Percentiles rank a stretch among this genome's conserved stretches.
phyloP scores from a whole-genome alignment of 2,797 vertebrate genomes.

The Dallia pectoralis region DNA sequence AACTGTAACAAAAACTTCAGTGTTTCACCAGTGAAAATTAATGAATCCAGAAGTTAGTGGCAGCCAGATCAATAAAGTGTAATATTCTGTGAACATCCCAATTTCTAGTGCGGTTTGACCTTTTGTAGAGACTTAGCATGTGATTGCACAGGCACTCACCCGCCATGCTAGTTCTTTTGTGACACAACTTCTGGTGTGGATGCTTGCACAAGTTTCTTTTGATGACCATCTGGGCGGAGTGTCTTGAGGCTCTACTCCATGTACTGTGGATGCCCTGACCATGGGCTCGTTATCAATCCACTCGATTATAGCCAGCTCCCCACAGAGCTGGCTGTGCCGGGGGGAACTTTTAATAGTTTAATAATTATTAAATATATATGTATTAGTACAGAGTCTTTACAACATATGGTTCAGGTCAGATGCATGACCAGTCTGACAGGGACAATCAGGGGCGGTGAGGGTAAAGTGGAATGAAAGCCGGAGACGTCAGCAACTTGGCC shows the following conservation, averaged over 20 bases:
- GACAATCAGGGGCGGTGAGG: too few species aligned
- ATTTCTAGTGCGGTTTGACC: slow-evolving; percentile 16
- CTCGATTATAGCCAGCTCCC: slow-evolving; percentile 5
- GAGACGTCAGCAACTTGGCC: too few species aligned
- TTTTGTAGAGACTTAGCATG: slow-evolving; percentile 13
- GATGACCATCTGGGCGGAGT: background rate
- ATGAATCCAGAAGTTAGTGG: slow-evolving; percentile 25
- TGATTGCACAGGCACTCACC: slow-evolving; percentile 13
- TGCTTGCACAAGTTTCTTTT: slow-evolving; percentile 8
- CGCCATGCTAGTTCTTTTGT: slow-evolving; percentile 16
- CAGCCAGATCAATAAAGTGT: slow-evolving; percentile 19
- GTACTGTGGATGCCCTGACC: slow-evolving; percentile 14
- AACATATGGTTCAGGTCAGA: too few species aligned
- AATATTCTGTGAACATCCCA: background rate
- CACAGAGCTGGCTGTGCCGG: too few species aligned
- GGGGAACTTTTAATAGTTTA: too few species aligned
- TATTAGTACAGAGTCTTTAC: too few species aligned
- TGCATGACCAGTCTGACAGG: too few species aligned
- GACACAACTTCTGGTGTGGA: slow-evolving; percentile 13
- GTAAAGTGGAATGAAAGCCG: too few species aligned
- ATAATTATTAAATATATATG: too few species aligned
- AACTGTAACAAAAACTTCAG: too few species aligned
- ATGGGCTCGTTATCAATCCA: slow-evolving; percentile 19
- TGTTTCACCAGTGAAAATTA: too few species aligned
- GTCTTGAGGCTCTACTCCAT: slow-evolving; percentile 15